Base-by-base conservation (phyloP, 35 echinoderm and acorn worm species). In the Lytechinus pictus region DNA sequence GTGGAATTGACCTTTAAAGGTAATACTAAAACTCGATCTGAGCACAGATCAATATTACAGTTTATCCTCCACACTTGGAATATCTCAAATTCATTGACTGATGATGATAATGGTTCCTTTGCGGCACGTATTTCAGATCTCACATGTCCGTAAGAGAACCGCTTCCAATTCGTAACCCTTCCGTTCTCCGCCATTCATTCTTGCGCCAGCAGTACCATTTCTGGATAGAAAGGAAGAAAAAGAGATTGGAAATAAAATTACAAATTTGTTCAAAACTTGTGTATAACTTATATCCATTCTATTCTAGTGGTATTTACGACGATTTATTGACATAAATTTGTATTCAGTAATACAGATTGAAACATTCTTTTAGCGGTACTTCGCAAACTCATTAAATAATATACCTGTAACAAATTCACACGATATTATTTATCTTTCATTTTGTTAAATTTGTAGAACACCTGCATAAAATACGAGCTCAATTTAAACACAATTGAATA, bases 121-220 rank as follows among this genome's bases (percentile, higher is more conserved):
- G 66, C 7, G 66, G 19, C 19, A 24, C 2, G 21, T n/a, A 79
- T 79, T 24, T 6, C 8, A n/a, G 66, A 24, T 16, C 14, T 90
- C 92, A 93, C 92, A 93, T 93, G 55, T 93, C 92, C 11, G 52
- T 54, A 10, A 93, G 92, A 27, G 92, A 57, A n/a, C 92, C 92
- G 11, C 54, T 57, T 57, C 92, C 92, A 19, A 93, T 93, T 9
- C 92, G 92, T 2, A 93, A 44, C 24, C 92, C 92, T 27, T 93
- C 92, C 5, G 14, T 93, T 93, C 54, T 54, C 24, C 92, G 92
- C 92, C 92, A 93, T 57, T 93, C 92, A 6, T 33, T 93, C 92
- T 93, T 54, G 27, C 92, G 92, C 92, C 92, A 93, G 11, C 8
- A 53, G 54, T 93, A 93, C 92, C 92, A 93, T 93, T 93, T 93